Conservation (phyloP, 2,888 invertebrate genomes). For the Poecilobothrus nobilitatus region DNA sequence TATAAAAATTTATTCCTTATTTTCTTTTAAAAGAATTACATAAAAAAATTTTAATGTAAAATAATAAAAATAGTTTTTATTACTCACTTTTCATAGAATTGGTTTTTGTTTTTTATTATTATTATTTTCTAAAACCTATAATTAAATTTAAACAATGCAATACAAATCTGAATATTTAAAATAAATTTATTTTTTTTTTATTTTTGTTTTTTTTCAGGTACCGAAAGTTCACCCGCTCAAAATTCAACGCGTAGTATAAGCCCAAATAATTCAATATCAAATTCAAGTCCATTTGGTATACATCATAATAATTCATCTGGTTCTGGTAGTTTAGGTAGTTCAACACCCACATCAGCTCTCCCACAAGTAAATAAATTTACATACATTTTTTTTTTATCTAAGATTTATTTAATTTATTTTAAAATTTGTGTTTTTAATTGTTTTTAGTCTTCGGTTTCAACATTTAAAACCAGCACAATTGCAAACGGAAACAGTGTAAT, state of each 20-base stretch:
- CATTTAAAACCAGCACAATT: conserved; percentile 43
- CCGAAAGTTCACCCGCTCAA: conserved; percentile 46
- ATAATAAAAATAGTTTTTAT: no score
- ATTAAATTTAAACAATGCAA: not conserved
- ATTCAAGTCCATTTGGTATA: conserved; percentile 43
- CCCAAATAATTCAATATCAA: conserved; percentile 43
- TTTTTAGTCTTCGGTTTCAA: conserved; percentile 41
- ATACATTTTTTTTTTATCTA: conserved; percentile 9
- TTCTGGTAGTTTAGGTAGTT: conserved; percentile 41
- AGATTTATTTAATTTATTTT: not conserved
- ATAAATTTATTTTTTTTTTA: not conserved
- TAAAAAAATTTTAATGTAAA: not conserved
- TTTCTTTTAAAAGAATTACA: not conserved
- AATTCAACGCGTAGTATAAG: conserved; percentile 46
- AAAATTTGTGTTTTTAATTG: not conserved
- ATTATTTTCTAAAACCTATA: not conserved
- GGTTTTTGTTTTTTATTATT: not conserved
- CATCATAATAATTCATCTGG: conserved; percentile 43
- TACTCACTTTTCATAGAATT: no score
- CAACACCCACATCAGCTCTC: conserved; percentile 42
- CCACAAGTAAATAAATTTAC: conserved; percentile 35
- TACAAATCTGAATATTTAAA: not conserved
- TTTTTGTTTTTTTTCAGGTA: conserved; percentile 33
- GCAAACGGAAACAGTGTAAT: conserved; percentile 42
- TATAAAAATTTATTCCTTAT: not conserved